Evolutionary conservation across 2,888 invertebrate species (phyloP), one percentile per base, ranked within the genome.

Genomic region (Bombylius discolor): DNA sequence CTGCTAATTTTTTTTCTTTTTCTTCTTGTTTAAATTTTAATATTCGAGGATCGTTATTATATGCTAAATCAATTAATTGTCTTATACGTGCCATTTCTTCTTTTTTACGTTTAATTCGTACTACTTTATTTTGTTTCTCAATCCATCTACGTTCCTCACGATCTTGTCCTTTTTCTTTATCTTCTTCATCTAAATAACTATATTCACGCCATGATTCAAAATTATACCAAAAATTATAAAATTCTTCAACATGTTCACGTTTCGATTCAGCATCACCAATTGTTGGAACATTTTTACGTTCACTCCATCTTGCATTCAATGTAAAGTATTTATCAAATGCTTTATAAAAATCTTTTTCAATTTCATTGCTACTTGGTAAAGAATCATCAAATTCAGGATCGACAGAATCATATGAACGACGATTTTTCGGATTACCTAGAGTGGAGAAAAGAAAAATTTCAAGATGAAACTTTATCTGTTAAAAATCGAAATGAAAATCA

Each of bases 201-300:
- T 89, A 99, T 71, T 99, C 99, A 60, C 99, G 81, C 99, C 99
- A 99, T 0, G 98, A 97, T 63, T 96, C 94, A 75, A 98, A 99
- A 66, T 93, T 87, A 72, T 90, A 97, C 99, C 99, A 99, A 73
- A 97, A 99, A 14, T 88, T 85, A 71, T 99, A 99, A 76, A 99
- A 99, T 50, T 79, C 76, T 68, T 98, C 94, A 1, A 99, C 97
- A 66, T 89, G 84, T 61, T 87, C 86, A 54, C 93, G 79, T 3
- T 84, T 76, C 54, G 89, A 84, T 57, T 86, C 78, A n/a, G 82
- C 80, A 67, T 84, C 82, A 13, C 86, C 81, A 52, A 99, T 77
- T 58, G 81, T 75, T 53, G 98, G 98, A 46, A 94, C 93, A 60
- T 87, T 84, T 62, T 81, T 82, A 65, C 84, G 89, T 62, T 87